Base-by-base conservation (phyloP, 2,797 vertebrate genomes). In the Mycteria americana region DNA sequence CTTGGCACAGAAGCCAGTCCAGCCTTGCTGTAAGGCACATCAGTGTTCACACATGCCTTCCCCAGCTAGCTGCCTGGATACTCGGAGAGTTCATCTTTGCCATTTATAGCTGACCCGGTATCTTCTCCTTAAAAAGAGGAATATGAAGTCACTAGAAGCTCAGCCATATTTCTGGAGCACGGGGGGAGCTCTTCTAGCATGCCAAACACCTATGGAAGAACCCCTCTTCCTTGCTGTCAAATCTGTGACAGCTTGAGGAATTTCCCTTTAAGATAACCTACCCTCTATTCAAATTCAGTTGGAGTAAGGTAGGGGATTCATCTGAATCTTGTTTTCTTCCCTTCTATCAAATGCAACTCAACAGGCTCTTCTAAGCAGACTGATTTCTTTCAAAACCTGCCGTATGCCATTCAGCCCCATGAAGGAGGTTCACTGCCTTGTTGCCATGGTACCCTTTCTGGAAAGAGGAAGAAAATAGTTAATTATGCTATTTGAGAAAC, bases 391-490 rank as follows among this genome's bases (percentile, higher is more conserved):
- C 95, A 82, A 95, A 94, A 88, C 59, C 92, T 92, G 79, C 81
- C 0, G 37, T 64, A 67, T 82, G 83, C 83, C 76, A 88, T 90
- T 95, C 90, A 92, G 95, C 93, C 84, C 86, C 91, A 88, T 25
- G 93, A 97, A 97, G 96, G 97, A 97, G 97, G 97, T 97, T 97
- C 93, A 39, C 92, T 96, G 97, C 95, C 88, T 93, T 65, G 98
- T 98, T 98, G 95, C 97, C 95, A 98, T 98, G 97, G 97, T 72
- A 97, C 63, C 97, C 90, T 92, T 95, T 94, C 97, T 98, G 95
- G 97, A 95, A 98, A 97, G 96, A 85, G 90, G 93, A 96, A 97
- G 89, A 95, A 95, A 96, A 93, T 92, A 92, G 94, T 97, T 97
- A 97, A 98, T 97, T 97, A 97, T 94, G 95, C 97, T 96, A 98